Conservation (phyloP, 2,888 invertebrate species). For the Hirtodrosophila confusa region DNA sequence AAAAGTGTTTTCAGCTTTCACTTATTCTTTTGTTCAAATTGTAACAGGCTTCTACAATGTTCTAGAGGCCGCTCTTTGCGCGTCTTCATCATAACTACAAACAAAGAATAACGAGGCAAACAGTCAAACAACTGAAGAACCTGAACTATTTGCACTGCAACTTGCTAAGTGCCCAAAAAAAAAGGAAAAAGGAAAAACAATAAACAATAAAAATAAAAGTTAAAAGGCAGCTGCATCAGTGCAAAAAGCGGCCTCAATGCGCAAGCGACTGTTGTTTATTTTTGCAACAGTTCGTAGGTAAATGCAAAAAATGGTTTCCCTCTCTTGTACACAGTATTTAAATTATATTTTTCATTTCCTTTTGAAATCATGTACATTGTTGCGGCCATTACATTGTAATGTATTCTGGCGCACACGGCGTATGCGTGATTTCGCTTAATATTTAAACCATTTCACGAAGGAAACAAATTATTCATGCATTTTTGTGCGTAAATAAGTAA, state of each 20-base stretch:
- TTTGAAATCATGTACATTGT: not conserved
- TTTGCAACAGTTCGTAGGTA: not conserved
- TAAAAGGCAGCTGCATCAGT: too few relatives aligned
- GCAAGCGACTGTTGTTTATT: not conserved
- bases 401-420: constrained; percentile 24
- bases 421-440: constrained; percentile 36
- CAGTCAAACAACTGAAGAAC: constrained; percentile 50
- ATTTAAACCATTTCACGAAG: constrained; percentile 21
- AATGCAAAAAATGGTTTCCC: not conserved
- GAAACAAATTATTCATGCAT: constrained; percentile 36
- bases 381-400: constrained; percentile 6
- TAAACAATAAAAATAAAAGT: not conserved
- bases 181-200: constrained; percentile 4
- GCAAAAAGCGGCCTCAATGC: not conserved
- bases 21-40: constrained; percentile 65
- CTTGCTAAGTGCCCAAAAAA: constrained; percentile 48
- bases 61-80: constrained; percentile 22
- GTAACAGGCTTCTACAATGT: constrained; percentile 31
- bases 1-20: constrained; percentile 47
- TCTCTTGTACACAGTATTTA: too few relatives aligned
- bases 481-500: constrained; percentile 46
- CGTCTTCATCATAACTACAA: constrained; percentile 70
- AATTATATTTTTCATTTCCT: constrained; percentile 1
- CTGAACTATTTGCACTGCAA: constrained; percentile 62
- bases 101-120: constrained; percentile 62